A percentile compares a stretch with the other conserved stretches of the same genome.
Conservation (phyloP, 2,888 invertebrate genomes). For the Elegia similella region DNA sequence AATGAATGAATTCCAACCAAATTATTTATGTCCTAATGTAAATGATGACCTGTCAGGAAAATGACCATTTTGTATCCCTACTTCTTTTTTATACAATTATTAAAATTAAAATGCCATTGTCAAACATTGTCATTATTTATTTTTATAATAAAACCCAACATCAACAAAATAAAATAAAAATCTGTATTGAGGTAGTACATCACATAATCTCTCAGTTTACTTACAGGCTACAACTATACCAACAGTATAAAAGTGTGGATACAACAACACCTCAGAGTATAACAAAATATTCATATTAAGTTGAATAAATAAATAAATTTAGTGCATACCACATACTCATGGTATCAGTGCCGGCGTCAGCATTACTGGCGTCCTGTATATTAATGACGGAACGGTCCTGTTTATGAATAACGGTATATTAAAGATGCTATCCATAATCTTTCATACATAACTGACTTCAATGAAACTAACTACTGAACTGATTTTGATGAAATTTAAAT, state of each 20-base stretch:
- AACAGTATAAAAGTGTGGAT: neutral
- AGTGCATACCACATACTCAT: too few species aligned
- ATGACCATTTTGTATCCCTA: constrained; percentile 44
- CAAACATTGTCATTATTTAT: constrained; percentile 23
- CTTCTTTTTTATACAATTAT: constrained; percentile 45
- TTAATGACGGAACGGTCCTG: too few species aligned
- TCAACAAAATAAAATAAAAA: constrained; percentile 14
- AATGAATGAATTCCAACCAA: constrained; percentile 11
- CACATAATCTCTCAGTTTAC: neutral
- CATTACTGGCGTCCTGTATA: too few species aligned
- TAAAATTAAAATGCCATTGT: constrained; percentile 54
- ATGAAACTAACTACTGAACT: too few species aligned
- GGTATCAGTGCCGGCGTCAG: too few species aligned
- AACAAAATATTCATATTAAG: too few species aligned
- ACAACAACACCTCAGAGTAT: too few species aligned
- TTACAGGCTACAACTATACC: neutral
- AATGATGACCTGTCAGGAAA: constrained; percentile 9
- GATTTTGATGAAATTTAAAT: too few species aligned
- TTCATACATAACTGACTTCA: too few species aligned
- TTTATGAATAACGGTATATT: too few species aligned
- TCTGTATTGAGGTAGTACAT: neutral
- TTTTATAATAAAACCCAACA: constrained; percentile 8
- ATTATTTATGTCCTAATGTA: constrained; percentile 16
- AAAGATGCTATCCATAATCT: too few species aligned
- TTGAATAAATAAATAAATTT: too few species aligned